Percentiles rank a stretch among this genome's conserved stretches.
phyloP scores from a whole-genome alignment of 2,113 vertebrate genomes.

The Sakesphorus luctuosus region DNA sequence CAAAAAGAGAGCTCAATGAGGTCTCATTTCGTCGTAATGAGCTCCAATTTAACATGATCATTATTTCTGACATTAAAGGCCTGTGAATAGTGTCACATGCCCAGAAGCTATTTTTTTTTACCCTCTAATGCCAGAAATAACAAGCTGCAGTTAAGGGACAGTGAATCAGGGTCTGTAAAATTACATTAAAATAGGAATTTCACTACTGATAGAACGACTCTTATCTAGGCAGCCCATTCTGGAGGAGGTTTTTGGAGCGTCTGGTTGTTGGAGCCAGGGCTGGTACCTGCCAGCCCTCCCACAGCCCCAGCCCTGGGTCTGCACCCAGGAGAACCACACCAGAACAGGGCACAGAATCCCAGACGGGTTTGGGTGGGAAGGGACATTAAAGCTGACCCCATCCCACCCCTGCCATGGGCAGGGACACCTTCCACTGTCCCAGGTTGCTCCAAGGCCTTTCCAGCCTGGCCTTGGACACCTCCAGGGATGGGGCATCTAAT shows the following conservation, averaged over 20 bases:
- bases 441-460: neutral
- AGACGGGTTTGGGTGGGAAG: neutral
- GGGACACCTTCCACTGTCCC: neutral
- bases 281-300: neutral
- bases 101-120: conserved; percentile 80
- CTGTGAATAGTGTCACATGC: conserved; percentile 81
- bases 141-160: conserved; percentile 77
- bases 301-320: neutral
- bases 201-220: conserved; percentile 34
- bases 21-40: conserved; percentile 82
- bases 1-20: conserved; percentile 78
- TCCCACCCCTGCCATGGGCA: neutral
- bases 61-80: conserved; percentile 86
- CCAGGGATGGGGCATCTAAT: neutral
- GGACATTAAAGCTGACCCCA: neutral
- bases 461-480: neutral
- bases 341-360: neutral
- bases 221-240: neutral
- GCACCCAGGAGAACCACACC: neutral
- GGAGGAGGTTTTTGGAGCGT: neutral
- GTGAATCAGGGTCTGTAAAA: conserved; percentile 71
- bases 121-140: conserved; percentile 81
- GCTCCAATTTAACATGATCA: conserved; percentile 82
- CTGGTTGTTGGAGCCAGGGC: neutral
- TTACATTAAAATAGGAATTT: conserved; percentile 66